phyloP scores from a whole-genome alignment of 2,888 invertebrate genomes.

The Drosophila sordidula region DNA sequence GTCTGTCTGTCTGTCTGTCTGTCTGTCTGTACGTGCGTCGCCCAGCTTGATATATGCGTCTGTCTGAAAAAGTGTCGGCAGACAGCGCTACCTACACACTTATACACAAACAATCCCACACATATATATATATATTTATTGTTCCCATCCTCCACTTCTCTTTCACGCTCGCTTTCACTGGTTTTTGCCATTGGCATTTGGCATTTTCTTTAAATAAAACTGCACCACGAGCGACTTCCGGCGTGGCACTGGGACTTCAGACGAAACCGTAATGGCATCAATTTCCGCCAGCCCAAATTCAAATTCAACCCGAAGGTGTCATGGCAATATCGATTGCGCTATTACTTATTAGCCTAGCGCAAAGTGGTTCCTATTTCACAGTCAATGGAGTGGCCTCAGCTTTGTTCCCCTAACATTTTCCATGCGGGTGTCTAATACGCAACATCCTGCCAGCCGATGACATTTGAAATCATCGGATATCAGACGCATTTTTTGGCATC shows the following conservation, averaged over 20 bases:
- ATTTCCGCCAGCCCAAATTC: constrained; percentile 70
- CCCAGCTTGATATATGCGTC: constrained; percentile 68
- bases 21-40: constrained; percentile 35
- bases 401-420: not conserved
- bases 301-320: constrained; percentile 53
- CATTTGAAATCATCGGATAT: constrained; percentile 15
- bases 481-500: not conserved
- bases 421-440: not conserved
- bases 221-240: constrained; percentile 60
- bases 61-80: constrained; percentile 54
- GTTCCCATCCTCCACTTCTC: constrained; percentile 2
- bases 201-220: constrained; percentile 59
- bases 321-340: constrained; percentile 42
- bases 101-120: not conserved
- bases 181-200: constrained; percentile 48
- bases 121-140: not conserved
- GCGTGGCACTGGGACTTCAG: constrained; percentile 37
- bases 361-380: constrained; percentile 56
- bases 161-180: constrained; percentile 59
- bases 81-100: constrained; percentile 14
- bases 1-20: constrained; percentile 22
- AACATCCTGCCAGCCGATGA: constrained; percentile 11
- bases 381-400: constrained; percentile 29
- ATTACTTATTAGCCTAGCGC: constrained; percentile 48
- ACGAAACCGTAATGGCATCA: constrained; percentile 73